These are phyloP conservation scores for Ichneumon xanthorius DNA, from an alignment of 2,888 invertebrate genomes.

Conservation along the genomic window DNA sequence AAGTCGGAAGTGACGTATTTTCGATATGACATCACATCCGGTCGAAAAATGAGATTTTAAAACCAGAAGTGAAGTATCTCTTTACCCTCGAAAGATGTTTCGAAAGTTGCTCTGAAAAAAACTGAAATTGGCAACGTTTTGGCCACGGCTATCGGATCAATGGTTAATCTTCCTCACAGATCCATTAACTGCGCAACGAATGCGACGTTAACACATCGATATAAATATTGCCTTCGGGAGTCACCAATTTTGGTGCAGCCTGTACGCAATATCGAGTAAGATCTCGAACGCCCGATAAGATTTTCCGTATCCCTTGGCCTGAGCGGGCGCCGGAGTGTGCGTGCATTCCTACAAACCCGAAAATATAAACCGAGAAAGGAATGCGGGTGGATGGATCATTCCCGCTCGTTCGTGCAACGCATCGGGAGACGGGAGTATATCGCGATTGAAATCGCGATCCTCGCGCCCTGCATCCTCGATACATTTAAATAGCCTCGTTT, in stretches of 20 bases:
- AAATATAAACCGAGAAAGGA: conserved; percentile 62
- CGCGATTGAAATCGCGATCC: conserved; percentile 75
- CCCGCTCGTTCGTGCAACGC: conserved; percentile 35
- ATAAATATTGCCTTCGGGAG: background rate
- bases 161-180: background rate
- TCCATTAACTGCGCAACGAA: background rate
- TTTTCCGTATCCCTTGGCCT: conserved; percentile 22
- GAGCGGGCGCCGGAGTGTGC: background rate
- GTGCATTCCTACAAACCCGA: conserved; percentile 27
- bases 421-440: conserved; percentile 36
- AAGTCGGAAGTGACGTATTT: no score
- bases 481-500: conserved; percentile 77
- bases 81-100: background rate
- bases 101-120: background rate
- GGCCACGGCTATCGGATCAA: background rate
- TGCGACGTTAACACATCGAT: background rate
- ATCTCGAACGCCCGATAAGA: conserved; percentile 49
- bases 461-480: conserved; percentile 76
- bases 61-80: no score
- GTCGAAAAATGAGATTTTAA: no score
- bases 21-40: no score
- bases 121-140: no score
- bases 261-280: conserved; percentile 33
- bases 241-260: conserved; percentile 27
- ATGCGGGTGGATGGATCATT: conserved; percentile 64